Conservation (phyloP, 2,888 invertebrate genomes). For the Brachyptera putata region DNA sequence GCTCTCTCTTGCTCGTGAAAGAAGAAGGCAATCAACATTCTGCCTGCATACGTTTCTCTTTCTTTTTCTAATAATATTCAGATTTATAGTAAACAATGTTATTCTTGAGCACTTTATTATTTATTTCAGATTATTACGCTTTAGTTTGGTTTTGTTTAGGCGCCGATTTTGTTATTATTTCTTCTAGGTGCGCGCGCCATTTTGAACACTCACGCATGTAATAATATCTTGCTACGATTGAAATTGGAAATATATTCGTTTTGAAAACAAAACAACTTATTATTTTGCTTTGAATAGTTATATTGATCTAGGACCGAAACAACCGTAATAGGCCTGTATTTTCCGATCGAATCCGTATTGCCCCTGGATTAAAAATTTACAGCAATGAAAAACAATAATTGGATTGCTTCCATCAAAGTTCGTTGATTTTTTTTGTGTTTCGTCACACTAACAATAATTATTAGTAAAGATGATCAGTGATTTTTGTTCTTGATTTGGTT, state of each 20-base stretch:
- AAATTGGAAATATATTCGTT: not conserved
- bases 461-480: conserved; percentile 23
- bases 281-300: conserved; percentile 4
- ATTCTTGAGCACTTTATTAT: conserved; percentile 26
- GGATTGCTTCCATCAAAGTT: conserved; percentile 1
- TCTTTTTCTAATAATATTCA: conserved; percentile 28
- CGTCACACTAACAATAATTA: conserved; percentile 26
- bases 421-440: too few relatives aligned
- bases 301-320: conserved; percentile 15
- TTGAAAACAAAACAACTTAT: conserved; percentile 15
- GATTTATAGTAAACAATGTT: conserved; percentile 23
- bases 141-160: not conserved
- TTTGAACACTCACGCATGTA: too few relatives aligned
- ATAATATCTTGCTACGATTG: not conserved
- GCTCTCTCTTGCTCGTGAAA: too few relatives aligned
- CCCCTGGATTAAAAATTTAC: conserved; percentile 25
- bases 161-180: not conserved
- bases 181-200: too few relatives aligned
- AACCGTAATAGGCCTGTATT: conserved; percentile 28
- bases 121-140: conserved; percentile 21
- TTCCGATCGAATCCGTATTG: conserved; percentile 24
- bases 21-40: too few relatives aligned
- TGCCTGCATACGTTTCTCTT: conserved; percentile 25
- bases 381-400: conserved; percentile 20
- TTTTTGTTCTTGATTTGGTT: conserved; percentile 24